Percentiles rank a stretch among this genome's conserved stretches.
These are phyloP conservation scores for Champsocephalus esox DNA, from an alignment of 2,797 vertebrate species.

Conservation along the genomic window DNA sequence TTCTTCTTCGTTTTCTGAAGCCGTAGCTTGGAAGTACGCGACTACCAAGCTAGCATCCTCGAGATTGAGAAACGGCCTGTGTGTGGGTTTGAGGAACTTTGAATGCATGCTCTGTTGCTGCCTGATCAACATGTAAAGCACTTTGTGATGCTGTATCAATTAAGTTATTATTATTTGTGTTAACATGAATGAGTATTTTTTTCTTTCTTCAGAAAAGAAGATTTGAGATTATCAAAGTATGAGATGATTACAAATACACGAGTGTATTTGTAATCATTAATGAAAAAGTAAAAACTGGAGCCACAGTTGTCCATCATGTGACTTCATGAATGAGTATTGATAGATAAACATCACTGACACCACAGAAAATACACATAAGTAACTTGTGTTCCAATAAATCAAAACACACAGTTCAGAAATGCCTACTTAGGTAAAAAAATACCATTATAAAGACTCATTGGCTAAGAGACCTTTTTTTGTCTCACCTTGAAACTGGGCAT, in stretches of 20 bases:
- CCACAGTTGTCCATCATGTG: slow-evolving; percentile 4
- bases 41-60: no score
- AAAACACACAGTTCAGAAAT: not conserved
- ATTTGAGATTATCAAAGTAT: not conserved
- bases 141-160: no score
- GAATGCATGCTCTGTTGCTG: no score
- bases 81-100: no score
- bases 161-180: no score
- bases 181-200: no score
- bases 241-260: no score
- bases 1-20: no score
- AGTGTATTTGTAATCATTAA: no score
- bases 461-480: not conserved
- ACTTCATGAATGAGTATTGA: not conserved
- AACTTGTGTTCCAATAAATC: not conserved
- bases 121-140: no score
- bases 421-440: not conserved
- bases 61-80: no score
- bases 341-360: not conserved
- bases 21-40: no score
- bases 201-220: not conserved
- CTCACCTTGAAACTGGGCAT: slow-evolving; percentile 4
- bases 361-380: not conserved
- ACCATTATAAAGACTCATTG: not conserved
- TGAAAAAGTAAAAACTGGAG: not conserved